Conservation (phyloP, 2,113 vertebrate species). For the Cercopithecus mona region DNA sequence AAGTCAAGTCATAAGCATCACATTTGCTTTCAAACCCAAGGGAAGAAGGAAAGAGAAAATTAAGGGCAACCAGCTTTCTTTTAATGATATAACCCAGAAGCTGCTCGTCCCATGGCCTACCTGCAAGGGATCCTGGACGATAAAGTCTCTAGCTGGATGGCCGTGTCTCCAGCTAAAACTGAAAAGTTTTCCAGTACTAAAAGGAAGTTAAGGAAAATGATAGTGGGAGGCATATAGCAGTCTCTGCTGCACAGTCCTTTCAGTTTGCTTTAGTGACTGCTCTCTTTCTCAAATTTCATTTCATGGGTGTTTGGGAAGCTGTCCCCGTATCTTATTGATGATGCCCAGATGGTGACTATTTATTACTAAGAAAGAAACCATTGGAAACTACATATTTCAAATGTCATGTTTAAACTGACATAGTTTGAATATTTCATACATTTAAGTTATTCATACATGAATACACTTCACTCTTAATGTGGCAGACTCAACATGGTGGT, state of each 20-base stretch:
- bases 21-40: background rate
- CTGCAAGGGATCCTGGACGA: background rate
- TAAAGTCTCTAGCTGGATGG: background rate
- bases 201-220: background rate
- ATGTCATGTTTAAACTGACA: background rate
- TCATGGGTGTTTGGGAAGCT: background rate
- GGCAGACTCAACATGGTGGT: background rate
- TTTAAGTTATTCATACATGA: constrained; percentile 36
- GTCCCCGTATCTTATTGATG: background rate
- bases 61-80: background rate
- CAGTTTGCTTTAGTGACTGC: background rate
- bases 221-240: background rate
- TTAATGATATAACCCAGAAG: background rate
- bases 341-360: background rate
- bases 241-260: background rate
- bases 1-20: background rate
- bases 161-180: background rate
- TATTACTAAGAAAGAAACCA: constrained; percentile 10
- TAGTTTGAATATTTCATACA: constrained; percentile 18
- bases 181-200: background rate
- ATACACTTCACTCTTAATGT: constrained; percentile 12
- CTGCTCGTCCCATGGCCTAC: background rate
- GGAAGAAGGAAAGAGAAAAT: background rate
- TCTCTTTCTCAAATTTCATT: background rate
- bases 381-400: constrained; percentile 12